phyloP scores from a whole-genome alignment of 2,113 vertebrate genomes.

The Corapipo altera region DNA sequence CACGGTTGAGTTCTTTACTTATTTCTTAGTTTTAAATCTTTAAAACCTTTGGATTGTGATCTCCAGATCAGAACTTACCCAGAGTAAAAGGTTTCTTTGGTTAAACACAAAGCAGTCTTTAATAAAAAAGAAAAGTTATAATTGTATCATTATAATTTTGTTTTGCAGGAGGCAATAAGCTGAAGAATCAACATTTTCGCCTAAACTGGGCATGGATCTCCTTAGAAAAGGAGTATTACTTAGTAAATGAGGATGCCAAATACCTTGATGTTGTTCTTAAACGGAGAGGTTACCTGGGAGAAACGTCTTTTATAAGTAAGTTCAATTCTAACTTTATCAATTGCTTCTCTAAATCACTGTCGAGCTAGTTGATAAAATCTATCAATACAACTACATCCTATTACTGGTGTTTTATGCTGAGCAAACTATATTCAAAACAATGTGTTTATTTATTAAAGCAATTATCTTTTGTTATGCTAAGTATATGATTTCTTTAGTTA shows the following conservation, averaged over 20 bases:
- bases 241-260: constrained; percentile 89
- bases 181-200: constrained; percentile 89
- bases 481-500: neutral
- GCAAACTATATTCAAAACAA: neutral
- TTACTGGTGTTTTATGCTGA: neutral
- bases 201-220: constrained; percentile 97
- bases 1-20: neutral
- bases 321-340: neutral
- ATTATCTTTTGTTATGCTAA: neutral
- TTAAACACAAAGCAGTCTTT: constrained; percentile 42
- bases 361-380: neutral
- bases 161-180: constrained; percentile 87
- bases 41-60: neutral
- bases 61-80: neutral
- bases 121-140: constrained; percentile 10
- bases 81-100: neutral
- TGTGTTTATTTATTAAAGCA: neutral
- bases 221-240: constrained; percentile 87
- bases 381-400: neutral
- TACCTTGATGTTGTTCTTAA: constrained; percentile 88
- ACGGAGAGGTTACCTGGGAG: constrained; percentile 91
- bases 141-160: neutral
- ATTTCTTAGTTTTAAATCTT: neutral
- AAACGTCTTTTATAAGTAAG: constrained; percentile 97
- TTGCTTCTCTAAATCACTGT: neutral